These are phyloP conservation scores for Drosophila histrio DNA, from an alignment of 2,888 invertebrate genomes.

Conservation along the genomic window DNA sequence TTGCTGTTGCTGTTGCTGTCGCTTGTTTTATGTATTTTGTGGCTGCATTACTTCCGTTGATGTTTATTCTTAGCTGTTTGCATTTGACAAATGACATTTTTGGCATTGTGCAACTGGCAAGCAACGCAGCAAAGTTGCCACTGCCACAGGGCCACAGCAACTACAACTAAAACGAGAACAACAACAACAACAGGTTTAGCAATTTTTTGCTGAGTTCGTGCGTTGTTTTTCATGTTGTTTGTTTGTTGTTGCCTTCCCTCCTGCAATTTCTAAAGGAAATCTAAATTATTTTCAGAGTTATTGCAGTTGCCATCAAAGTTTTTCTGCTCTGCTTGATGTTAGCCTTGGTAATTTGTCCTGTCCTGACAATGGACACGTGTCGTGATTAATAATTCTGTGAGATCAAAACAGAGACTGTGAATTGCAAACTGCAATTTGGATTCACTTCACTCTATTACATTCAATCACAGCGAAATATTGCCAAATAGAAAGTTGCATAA, in stretches of 20 bases:
- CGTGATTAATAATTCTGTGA: conserved; percentile 65
- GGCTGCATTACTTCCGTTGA: conserved; percentile 81
- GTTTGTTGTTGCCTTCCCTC: conserved; percentile 30
- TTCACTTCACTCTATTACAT: conserved; percentile 7
- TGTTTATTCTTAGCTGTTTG: conserved; percentile 80
- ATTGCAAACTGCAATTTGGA: background rate
- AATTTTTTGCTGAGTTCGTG: conserved; percentile 15
- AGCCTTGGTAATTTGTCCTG: conserved; percentile 66
- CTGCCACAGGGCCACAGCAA: conserved; percentile 25
- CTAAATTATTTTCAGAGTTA: conserved; percentile 79
- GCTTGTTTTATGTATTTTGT: conserved; percentile 78
- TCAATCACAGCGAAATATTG: conserved; percentile 16
- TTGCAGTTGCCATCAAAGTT: conserved; percentile 63
- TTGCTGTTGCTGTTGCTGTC: conserved; percentile 42
- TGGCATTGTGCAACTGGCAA: conserved; percentile 73
- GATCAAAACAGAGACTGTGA: conserved; percentile 5
- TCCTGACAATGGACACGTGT: conserved; percentile 72
- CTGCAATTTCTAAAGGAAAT: conserved; percentile 59
- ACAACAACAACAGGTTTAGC: conserved; percentile 11
- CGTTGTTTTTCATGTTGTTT: conserved; percentile 12
- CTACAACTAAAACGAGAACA: conserved; percentile 14
- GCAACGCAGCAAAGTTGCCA: conserved; percentile 52
- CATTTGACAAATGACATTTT: conserved; percentile 80
- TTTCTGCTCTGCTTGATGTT: conserved; percentile 51
- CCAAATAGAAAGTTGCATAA: background rate